Evolutionary conservation across 2,888 invertebrate genomes (phyloP), one percentile per base, ranked within the genome.

Genomic region (Cataglyphis albicans): DNA sequence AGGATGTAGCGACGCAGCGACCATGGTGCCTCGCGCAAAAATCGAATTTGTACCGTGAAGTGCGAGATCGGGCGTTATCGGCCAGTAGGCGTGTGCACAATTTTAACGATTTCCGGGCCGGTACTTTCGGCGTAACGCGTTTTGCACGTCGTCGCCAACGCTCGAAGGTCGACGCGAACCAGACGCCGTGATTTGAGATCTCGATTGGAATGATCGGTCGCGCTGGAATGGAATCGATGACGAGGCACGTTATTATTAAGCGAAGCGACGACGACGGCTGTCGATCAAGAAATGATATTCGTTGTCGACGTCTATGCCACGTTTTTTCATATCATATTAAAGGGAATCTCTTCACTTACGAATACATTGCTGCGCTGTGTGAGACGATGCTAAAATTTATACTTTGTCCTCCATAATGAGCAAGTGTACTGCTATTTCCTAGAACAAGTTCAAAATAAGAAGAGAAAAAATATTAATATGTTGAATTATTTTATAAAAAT

Each of bases 41-140:
- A 67, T 76, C 68, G 41, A 68, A 61, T 80, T 80, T 78, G 44
- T 44, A 59, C 59, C 59, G 78, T 61, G 78, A 72, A 73, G 78
- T 68, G 52, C 68, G 55, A 72, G 78, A 73, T 73, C 78, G 78
- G 76, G 18, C n/a, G 78, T 73, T 80, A 80, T 80, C 78, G 73
- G 35, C 44, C 78, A 80, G 78, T 59, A 72, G 25, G 74, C 73
- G 74, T 44, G 59, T 80, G 78, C 78, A 80, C 78, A 80, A 80
- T 72, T 80, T 80, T 80, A 80, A 80, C 78, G 72, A 84, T 84
- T 84, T 84, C 81, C 83, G 81, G 70, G 4, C 81, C 48, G 81
- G 32, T 68, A 48, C 70, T 48, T 81, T 55, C 35, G 41, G 61
- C 70, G 70, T 59, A 70, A 68, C 55, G 35, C 44, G 55, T 75